Conservation (phyloP, 2,888 invertebrate species). For the Endotricha flammealis region DNA sequence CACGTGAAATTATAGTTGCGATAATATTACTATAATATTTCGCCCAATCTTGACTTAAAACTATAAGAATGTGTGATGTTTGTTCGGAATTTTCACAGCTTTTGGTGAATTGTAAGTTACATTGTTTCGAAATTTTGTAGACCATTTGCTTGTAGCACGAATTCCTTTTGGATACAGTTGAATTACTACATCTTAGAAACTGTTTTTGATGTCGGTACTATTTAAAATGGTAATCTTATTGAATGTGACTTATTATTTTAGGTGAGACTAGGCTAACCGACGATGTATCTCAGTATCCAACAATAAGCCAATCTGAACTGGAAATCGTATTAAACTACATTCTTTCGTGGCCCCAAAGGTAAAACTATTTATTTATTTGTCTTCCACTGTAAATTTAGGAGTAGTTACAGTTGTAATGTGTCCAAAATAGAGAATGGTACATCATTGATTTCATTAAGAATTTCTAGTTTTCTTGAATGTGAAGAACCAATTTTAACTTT, state of each 20-base stretch:
- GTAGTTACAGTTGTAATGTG: too few relatives aligned
- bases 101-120: conserved; percentile 82
- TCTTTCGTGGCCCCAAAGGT: conserved; percentile 94
- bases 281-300: conserved; percentile 86
- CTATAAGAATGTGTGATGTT: conserved; percentile 90
- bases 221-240: background rate
- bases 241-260: conserved; percentile 66
- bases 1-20: conserved; percentile 51
- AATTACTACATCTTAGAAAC: conserved; percentile 11
- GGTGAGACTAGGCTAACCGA: conserved; percentile 88
- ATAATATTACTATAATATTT: conserved; percentile 68
- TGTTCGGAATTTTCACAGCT: conserved; percentile 96
- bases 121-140: conserved; percentile 66
- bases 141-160: conserved; percentile 34
- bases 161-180: conserved; percentile 21
- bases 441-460: too few relatives aligned
- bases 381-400: too few relatives aligned
- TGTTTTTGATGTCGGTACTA: background rate
- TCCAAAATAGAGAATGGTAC: too few relatives aligned
- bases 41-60: conserved; percentile 64
- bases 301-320: conserved; percentile 87
- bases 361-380: conserved; percentile 31
- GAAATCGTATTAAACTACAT: conserved; percentile 90
- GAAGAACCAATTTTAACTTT: too few relatives aligned
- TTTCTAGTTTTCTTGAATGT: too few relatives aligned